Evolutionary conservation across 2,797 vertebrate genomes (phyloP), one percentile per base, ranked within the genome.

Genomic region (Malacoctenus gilli): DNA sequence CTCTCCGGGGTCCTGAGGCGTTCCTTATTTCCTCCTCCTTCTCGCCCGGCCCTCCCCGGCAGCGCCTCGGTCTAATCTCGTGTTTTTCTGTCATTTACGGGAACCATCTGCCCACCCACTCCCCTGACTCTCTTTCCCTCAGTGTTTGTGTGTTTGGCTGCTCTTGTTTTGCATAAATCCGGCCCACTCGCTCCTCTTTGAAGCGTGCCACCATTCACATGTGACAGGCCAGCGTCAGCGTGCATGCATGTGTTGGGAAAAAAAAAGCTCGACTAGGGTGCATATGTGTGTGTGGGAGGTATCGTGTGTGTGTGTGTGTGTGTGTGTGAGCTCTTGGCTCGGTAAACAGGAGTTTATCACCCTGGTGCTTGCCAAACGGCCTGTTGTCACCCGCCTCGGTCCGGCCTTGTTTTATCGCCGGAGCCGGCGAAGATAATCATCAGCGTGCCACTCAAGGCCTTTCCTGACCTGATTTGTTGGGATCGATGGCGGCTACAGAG

Each of bases 51-150:
- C 43, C 61, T 52, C 51, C 3, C 22, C 8, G 4, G 1, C 36
- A 8, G 43, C 22, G 22, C 36, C 61, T 36, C n/a, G 32, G 20
- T 62, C 31, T 67, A 58, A 66, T 84, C 59, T n/a, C n/a, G n/a
- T n/a, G n/a, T n/a, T n/a, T 53, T 1, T 37, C 36, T 56, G 16
- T 53, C 53, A 51, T 32, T n/a, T 38, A 21, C 37, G 36, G 41
- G 63, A 71, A n/a, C 54, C 72, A 57, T 72, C 57, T 59, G 43
- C 68, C 53, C 70, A n/a, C 82, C 76, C 60, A 67, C 79, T 65
- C 47, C 14, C 53, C 38, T 21, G 19, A 54, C 28, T 40, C 47
- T 37, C 54, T 11, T 76, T 61, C 23, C 49, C 38, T 52, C 34
- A 8, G 8, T 59, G 59, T 76, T 60, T 66, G 38, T 70, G 62